phyloP scores from a whole-genome alignment of 1,140 invertebrate species.

The Caerostris extrusa region DNA sequence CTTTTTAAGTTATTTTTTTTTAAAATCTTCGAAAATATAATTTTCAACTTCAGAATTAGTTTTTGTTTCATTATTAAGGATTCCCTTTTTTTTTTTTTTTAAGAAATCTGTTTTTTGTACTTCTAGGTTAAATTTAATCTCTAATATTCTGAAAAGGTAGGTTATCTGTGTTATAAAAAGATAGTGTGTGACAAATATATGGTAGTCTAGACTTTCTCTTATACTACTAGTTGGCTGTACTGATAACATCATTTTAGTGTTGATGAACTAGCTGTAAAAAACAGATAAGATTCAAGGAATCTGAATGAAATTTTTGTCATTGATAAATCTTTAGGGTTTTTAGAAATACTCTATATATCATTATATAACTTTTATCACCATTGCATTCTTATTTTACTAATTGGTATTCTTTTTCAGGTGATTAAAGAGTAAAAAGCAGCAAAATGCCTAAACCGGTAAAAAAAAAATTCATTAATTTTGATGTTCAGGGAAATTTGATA shows the following conservation, averaged over 20 bases:
- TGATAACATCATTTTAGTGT: conserved; percentile 16
- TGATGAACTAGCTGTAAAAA: conserved; percentile 64
- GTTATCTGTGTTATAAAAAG: conserved; percentile 54
- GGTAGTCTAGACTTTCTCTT: conserved; percentile 43
- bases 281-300: conserved; percentile 32
- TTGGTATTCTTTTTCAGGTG: conserved; percentile 3
- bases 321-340: conserved; percentile 33
- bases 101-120: background rate
- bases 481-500: too few relatives aligned
- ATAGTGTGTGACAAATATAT: conserved; percentile 71
- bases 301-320: conserved; percentile 59
- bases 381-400: conserved; percentile 11
- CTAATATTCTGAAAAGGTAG: background rate
- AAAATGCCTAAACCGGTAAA: conserved; percentile 74
- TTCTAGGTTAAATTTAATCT: conserved; percentile 53
- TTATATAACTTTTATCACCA: background rate
- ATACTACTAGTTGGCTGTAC: conserved; percentile 6
- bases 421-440: conserved; percentile 18
- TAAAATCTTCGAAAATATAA: too few relatives aligned
- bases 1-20: too few relatives aligned
- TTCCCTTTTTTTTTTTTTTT: too few relatives aligned
- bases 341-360: background rate
- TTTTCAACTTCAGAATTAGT: too few relatives aligned
- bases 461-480: background rate
- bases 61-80: too few relatives aligned